Base-by-base conservation (phyloP, 2,888 invertebrate species). In the Poecilus cupreus region DNA sequence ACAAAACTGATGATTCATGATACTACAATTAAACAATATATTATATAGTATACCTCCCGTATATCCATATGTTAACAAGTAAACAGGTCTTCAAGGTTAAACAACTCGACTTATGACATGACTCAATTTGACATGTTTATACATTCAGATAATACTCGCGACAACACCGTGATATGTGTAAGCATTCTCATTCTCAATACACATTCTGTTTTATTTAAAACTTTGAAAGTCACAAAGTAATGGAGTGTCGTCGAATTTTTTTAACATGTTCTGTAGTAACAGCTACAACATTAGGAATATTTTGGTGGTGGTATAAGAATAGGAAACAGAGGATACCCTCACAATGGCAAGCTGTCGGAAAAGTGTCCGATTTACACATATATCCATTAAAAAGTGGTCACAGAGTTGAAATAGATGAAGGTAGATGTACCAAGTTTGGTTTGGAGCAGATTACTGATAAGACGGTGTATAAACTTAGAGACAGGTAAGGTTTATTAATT, bases 331-430 rank as follows among this genome's bases (percentile, higher is more conserved):
- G 84, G 20, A 84, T 87, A 39, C 88, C 88, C 0, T 85, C 85
- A 80, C 81, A 85, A 83, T 89, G 89, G 89, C 86, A 85, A 51
- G 84, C 86, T 77, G 86, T 89, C 1, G 89, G 88, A 22, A 86
- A 84, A 76, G 84, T 89, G 5, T 86, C 85, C 24, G 86, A 87
- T 82, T 79, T 89, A n/a, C 85, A 85, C 70, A 74, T 89, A 54
- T 89, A 88, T 84, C 89, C 89, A 0, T 81, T 89, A 74, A 89
- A 89, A 82, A 89, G 89, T 83, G 89, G 89, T 5, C 86, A 86
- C 68, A 81, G 87, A 51, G 85, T 88, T 11, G 87, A 88, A 82
- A n/a, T 89, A 26, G 80, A 83, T 60, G 82, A 82, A 70, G 89
- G 87, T 0, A 86, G 87, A 70, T 86, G 86, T 70, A 88, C 87